Evolutionary conservation across 2,797 vertebrate species (phyloP).

Genomic region (Potorous gilbertii): DNA sequence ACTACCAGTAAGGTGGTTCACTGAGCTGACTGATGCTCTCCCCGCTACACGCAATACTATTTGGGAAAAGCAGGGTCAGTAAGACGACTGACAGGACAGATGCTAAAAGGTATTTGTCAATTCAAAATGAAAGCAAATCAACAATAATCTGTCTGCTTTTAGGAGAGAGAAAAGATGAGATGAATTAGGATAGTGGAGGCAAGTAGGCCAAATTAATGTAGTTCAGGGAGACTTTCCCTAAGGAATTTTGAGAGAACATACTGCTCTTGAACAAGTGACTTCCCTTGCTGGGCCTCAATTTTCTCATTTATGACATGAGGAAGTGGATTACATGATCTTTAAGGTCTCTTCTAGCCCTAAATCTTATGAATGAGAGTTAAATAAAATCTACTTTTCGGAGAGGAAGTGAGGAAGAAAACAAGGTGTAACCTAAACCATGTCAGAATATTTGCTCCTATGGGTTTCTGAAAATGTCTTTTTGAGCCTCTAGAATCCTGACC

Average conservation of each 20-base stretch:
- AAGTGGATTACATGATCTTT: neutral
- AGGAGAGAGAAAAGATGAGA: neutral
- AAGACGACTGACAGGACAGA: neutral
- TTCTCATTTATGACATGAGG: neutral
- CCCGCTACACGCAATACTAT: neutral
- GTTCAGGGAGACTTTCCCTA: neutral
- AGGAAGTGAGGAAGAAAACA: neutral
- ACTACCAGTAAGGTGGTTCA: neutral
- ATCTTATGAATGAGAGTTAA: neutral
- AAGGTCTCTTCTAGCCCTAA: neutral
- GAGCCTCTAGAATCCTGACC: slow-evolving; percentile 35
- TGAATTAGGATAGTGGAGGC: neutral
- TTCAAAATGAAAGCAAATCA: slow-evolving; percentile 42
- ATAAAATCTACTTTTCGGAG: neutral
- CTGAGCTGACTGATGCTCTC: neutral
- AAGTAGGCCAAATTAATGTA: neutral
- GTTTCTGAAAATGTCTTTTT: slow-evolving; percentile 34
- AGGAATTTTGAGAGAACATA: neutral
- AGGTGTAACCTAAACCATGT: neutral
- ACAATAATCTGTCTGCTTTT: neutral
- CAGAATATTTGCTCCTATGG: neutral
- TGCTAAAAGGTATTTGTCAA: neutral
- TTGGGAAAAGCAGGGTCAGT: neutral
- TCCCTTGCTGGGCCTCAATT: neutral
- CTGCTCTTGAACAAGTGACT: neutral